Evolutionary conservation across 1,140 invertebrate genomes (phyloP), one percentile per base, ranked within the genome.

Genomic region (Maniola jurtina): DNA sequence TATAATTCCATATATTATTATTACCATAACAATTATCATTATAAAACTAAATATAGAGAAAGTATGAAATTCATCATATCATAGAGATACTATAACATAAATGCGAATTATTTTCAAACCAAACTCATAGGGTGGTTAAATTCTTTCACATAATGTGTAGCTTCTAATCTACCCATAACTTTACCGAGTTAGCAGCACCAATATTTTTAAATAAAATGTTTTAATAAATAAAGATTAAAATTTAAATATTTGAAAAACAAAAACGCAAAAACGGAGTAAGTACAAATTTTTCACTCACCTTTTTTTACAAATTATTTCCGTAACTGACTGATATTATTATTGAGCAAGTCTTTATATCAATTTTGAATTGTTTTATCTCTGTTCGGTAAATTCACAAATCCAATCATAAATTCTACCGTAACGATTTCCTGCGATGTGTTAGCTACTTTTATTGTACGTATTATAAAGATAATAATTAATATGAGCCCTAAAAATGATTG

Each of bases 361-460:
- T 55, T 55, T 10, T 34, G 8, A 14, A 55, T 34, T 1, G 11
- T 34, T 11, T 55, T 55, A 55, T 55, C 52, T 55, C 25, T 35
- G 16, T 55, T 34, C 52, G 35, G 16, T 34, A 55, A 55, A 55
- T 25, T n/a, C 16, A 14, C 48, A 34, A 55, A 55, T 55, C 16
- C 25, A 34, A 8, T 25, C 25, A 34, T 55, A 55, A 34, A 55
- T 55, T 55, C 34, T 34, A 55, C 16, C 9, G 0, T 34, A 34
- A 34, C 10, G 52, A 55, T 34, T 55, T 55, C 52, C 52, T 34
- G n/a, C 34, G 5, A 34, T 9, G 52, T 15, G 2, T 2, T n/a
- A 1, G 2, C 11, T 2, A 48, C 1, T 6, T 55, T 55, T 34
- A n/a, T n/a, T 34, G 0, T 33, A 4, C 34, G 7, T 55, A 34